Evolutionary conservation across 2,888 invertebrate genomes (phyloP), one percentile per base, ranked within the genome.

Genomic region (Rotaria macrura): DNA sequence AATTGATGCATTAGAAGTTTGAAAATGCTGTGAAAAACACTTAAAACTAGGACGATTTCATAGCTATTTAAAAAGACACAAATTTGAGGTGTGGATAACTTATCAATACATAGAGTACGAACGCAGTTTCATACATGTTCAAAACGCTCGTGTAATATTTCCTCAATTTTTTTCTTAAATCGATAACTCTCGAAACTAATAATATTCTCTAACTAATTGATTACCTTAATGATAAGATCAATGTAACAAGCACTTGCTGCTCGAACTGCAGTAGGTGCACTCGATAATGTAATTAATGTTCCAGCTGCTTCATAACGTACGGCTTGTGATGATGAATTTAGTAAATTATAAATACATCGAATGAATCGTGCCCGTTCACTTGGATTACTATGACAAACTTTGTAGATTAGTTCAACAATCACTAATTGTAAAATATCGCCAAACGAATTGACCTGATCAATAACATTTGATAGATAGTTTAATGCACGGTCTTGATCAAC

Each of bases 271-370:
- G 98, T 96, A 1, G 99, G 98, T 2, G 97, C 98, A 89, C 94
- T 95, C n/a, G 97, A 97, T 23, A 99, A 93, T 0, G 98, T 99
- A 86, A 98, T 95, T 85, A 99, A 93, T 12, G 99, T 99, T 65
- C 98, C 98, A 83, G 99, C 98, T 25, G 99, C 97, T 92, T 99
- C 99, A 91, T 99, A 98, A 54, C 98, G 93, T 49, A 99, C 99
- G 72, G 99, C 97, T 57, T 97, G 95, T 89, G 96, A 96, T 0
- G 97, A 97, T n/a, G 91, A 91, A 92, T 97, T 97, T 86, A 99
- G 92, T 87, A 99, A 93, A 90, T 96, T 97, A 91, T 99, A 99
- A 90, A 99, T 98, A 89, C 98, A 98, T 87, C 98, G 94, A 89
- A 99, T 99, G 92, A 99, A 99, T 72, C 97, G 93, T 0, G 97